Percentiles rank a stretch among this genome's conserved stretches.
These are phyloP conservation scores for Neodiprion virginianus DNA, from an alignment of 1,140 invertebrate genomes.

Conservation along the genomic window DNA sequence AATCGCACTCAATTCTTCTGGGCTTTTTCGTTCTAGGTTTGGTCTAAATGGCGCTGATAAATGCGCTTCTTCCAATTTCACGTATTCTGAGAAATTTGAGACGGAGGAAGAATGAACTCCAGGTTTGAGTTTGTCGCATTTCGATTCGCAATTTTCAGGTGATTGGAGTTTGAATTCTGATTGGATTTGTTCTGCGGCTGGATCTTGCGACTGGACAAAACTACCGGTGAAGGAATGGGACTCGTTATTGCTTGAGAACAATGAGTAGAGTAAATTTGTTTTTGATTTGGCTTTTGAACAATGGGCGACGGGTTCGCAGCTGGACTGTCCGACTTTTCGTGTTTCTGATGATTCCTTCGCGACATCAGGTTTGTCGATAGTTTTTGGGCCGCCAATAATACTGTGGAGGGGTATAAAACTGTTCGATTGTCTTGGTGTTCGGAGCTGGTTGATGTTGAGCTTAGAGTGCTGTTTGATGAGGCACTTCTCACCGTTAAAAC, in stretches of 20 bases:
- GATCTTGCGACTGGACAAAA: slow-evolving; percentile 37
- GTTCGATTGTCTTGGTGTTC: slow-evolving; percentile 27
- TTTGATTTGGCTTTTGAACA: not conserved
- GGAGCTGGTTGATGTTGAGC: slow-evolving; percentile 30
- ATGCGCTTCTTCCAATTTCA: slow-evolving; percentile 65
- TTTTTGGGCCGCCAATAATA: not conserved
- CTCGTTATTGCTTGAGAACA: slow-evolving; percentile 55
- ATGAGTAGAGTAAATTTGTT: slow-evolving; percentile 45
- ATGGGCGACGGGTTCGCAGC: not conserved
- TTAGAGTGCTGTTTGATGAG: slow-evolving; percentile 27
- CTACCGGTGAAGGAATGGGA: slow-evolving; percentile 50
- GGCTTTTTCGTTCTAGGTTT: slow-evolving; percentile 46
- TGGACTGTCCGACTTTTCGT: not conserved
- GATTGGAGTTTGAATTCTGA: slow-evolving; percentile 21
- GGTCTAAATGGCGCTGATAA: slow-evolving; percentile 59
- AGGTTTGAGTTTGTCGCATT: slow-evolving; percentile 26
- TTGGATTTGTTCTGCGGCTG: slow-evolving; percentile 23
- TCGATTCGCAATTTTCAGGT: slow-evolving; percentile 23
- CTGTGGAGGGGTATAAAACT: slow-evolving; percentile 27
- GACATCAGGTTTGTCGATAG: not conserved
- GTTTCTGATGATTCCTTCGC: slow-evolving; percentile 2
- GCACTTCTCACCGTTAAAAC: too few species aligned
- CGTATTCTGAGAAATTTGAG: slow-evolving; percentile 46
- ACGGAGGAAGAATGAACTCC: not conserved
- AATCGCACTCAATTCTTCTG: slow-evolving; percentile 6